A percentile compares a stretch with the other conserved stretches of the same genome.
Evolutionary conservation across 2,888 invertebrate species (phyloP).

Genomic region (Nomada hirtipes): DNA sequence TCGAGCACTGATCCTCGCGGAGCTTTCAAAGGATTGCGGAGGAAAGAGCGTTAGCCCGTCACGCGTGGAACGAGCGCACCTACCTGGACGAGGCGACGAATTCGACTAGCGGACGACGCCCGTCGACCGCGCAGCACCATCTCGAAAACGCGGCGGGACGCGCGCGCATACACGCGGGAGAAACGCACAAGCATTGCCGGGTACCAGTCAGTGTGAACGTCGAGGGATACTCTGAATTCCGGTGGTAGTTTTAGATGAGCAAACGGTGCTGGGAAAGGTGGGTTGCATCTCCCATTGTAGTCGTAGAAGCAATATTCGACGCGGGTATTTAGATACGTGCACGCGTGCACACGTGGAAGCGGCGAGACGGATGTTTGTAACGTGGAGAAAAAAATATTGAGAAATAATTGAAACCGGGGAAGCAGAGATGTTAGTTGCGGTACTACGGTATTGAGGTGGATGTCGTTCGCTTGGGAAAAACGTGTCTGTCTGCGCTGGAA

Average conservation of each 20-base stretch:
- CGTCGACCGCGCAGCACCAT: constrained; percentile 70
- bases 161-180: constrained; percentile 65
- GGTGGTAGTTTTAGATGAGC: neutral
- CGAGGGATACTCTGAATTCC: neutral
- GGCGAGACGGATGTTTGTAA: no score
- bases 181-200: constrained; percentile 32
- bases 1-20: neutral
- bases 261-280: neutral
- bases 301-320: no score
- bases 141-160: constrained; percentile 52
- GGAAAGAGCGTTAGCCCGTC: constrained; percentile 16
- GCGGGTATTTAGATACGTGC: no score
- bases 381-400: no score
- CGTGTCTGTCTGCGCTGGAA: no score
- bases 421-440: no score
- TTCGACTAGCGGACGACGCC: constrained; percentile 83
- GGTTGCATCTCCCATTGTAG: no score
- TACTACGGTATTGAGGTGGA: no score
- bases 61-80: constrained; percentile 53
- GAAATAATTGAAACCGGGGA: no score
- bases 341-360: no score
- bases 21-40: constrained; percentile 33
- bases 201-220: neutral
- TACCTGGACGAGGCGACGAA: constrained; percentile 76
- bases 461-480: no score